phyloP scores from a whole-genome alignment of 2,888 invertebrate species.

The Zeuzera pyrina region DNA sequence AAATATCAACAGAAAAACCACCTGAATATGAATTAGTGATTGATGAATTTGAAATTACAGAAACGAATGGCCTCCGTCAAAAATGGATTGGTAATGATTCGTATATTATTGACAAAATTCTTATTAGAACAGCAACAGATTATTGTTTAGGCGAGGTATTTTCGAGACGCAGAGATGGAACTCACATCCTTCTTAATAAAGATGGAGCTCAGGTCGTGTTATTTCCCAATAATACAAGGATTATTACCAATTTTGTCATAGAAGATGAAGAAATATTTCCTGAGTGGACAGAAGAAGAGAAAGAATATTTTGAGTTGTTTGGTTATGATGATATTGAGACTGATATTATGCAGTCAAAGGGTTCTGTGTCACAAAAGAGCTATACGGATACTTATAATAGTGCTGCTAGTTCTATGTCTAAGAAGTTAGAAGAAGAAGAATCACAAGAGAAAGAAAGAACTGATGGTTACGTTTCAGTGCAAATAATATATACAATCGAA shows the following conservation, averaged over 20 bases:
- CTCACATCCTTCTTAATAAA: slow-evolving; percentile 46
- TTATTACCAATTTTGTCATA: slow-evolving; percentile 37
- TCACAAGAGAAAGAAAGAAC: slow-evolving; percentile 20
- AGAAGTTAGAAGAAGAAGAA: slow-evolving; percentile 28
- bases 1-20: slow-evolving; percentile 16
- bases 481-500: slow-evolving; percentile 48
- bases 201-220: slow-evolving; percentile 49
- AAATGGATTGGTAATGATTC: slow-evolving; percentile 34
- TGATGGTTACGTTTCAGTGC: slow-evolving; percentile 52
- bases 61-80: slow-evolving; percentile 41
- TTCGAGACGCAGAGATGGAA: slow-evolving; percentile 58
- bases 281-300: slow-evolving; percentile 54
- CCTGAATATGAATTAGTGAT: slow-evolving; percentile 36
- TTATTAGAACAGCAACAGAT: slow-evolving; percentile 56
- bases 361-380: slow-evolving; percentile 34
- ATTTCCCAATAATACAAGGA: slow-evolving; percentile 53
- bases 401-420: slow-evolving; percentile 24
- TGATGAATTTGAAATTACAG: slow-evolving; percentile 48
- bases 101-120: slow-evolving; percentile 36
- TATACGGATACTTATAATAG: slow-evolving; percentile 16
- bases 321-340: slow-evolving; percentile 25
- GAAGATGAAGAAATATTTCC: slow-evolving; percentile 52
- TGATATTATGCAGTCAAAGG: slow-evolving; percentile 26
- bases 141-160: slow-evolving; percentile 52
- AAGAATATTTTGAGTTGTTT: slow-evolving; percentile 32